phyloP scores from a whole-genome alignment of 2,888 invertebrate genomes.

The Sinodicranocentrus sp. region DNA sequence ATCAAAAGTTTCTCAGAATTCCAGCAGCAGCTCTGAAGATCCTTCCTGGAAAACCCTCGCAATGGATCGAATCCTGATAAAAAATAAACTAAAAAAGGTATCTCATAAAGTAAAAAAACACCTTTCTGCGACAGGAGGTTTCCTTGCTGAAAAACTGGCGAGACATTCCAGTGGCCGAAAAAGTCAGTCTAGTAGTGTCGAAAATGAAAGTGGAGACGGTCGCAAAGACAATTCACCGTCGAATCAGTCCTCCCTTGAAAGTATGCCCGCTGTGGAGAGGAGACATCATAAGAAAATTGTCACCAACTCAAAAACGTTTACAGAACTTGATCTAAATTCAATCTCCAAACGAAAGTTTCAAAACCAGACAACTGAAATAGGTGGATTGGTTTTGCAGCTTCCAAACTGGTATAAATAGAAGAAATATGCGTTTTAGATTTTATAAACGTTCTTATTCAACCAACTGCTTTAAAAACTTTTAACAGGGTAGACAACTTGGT shows the following conservation, averaged over 20 bases:
- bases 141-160: slow-evolving; percentile 23
- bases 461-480: too few relatives aligned
- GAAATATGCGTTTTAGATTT: too few relatives aligned
- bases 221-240: slow-evolving; percentile 4
- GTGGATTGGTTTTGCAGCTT: not conserved
- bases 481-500: not conserved
- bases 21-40: not conserved
- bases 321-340: too few relatives aligned
- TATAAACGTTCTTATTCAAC: too few relatives aligned
- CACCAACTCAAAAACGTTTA: too few relatives aligned
- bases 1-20: not conserved
- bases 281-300: not conserved
- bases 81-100: slow-evolving; percentile 14
- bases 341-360: too few relatives aligned
- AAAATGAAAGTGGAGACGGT: not conserved
- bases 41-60: not conserved
- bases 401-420: too few relatives aligned
- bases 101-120: slow-evolving; percentile 33
- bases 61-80: slow-evolving; percentile 5
- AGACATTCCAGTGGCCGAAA: not conserved
- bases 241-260: not conserved
- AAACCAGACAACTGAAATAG: not conserved
- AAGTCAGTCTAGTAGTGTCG: not conserved
- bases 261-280: too few relatives aligned
- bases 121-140: slow-evolving; percentile 37